Base-by-base conservation (phyloP, 2,888 invertebrate species). In the Tachina grossa region DNA sequence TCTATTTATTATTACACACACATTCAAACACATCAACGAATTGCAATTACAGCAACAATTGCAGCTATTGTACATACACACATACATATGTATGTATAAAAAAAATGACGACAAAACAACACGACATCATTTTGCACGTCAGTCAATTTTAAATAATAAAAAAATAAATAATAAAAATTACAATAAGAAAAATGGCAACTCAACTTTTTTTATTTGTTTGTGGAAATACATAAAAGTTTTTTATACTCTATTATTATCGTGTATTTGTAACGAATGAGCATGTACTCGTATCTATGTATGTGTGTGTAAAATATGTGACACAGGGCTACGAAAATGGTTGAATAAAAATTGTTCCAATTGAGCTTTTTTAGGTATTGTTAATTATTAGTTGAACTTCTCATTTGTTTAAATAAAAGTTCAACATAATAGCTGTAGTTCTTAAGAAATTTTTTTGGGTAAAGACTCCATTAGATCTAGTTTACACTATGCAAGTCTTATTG, bases 71-170 rank as follows among this genome's bases (percentile, higher is more conserved):
- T 31, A 31, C 31, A 31, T 31, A 31, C 31, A 31, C 2, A 31
- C 31, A 31, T 6, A 31, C 31, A 31, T 31, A 31, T 1, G 6
- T 31, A 6, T 6, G 2, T 31, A 31, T 31, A 59, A 77, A 63
- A 59, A 69, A 83, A 68, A 79, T 59, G 69, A 80, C 77, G 80
- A 85, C 87, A 85, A 87, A 87, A 87, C 87, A 89, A 90, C 90
- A 90, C 90, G 90, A 90, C 90, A 90, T 90, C 90, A 89, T 90
- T 90, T 90, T 90, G 89, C 89, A 90, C 90, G 90, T 90, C 90
- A 90, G 83, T 85, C 83, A 83, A 79, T 76, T 68, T 85, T 63
- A 63, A 74, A 66, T 69, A 57, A 53, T 47, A 77, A 47, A 57
- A 39, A 74, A 57, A 61, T 43, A 78, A 57, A 68, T 51, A 82